These are phyloP conservation scores for Dermolepida albohirtum DNA, from an alignment of 2,888 invertebrate genomes.

Conservation along the genomic window DNA sequence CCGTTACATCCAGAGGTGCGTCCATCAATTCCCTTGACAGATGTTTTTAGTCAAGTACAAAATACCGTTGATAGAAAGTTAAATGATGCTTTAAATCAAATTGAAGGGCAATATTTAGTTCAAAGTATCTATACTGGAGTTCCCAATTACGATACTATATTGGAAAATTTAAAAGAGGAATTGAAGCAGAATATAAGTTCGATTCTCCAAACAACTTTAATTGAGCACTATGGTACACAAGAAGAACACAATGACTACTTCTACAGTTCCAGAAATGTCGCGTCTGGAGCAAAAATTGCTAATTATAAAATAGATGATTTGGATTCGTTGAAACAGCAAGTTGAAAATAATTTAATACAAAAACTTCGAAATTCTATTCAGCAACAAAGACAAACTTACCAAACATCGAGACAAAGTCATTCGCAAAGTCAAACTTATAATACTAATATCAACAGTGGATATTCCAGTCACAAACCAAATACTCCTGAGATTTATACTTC, in stretches of 20 bases:
- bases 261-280: conserved; percentile 52
- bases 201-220: conserved; percentile 57
- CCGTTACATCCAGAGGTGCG: conserved; percentile 23
- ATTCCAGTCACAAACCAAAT: neutral
- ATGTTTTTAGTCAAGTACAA: conserved; percentile 59
- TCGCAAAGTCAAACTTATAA: neutral
- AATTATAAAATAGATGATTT: conserved; percentile 60
- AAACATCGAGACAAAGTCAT: conserved; percentile 21
- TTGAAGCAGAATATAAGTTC: conserved; percentile 58
- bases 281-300: conserved; percentile 52
- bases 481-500: conserved; percentile 19
- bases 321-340: conserved; percentile 57
- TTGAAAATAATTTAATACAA: conserved; percentile 58
- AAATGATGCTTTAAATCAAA: conserved; percentile 55
- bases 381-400: conserved; percentile 46
- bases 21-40: conserved; percentile 52
- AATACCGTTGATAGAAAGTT: conserved; percentile 55
- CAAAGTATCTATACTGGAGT: conserved; percentile 15
- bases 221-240: conserved; percentile 59
- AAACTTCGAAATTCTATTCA: conserved; percentile 51
- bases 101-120: conserved; percentile 52
- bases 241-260: conserved; percentile 55
- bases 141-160: conserved; percentile 54
- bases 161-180: conserved; percentile 57
- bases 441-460: neutral